Percentiles rank a stretch among this genome's conserved stretches.
Conservation (phyloP, 1,140 invertebrate genomes). For the Meloidogyne hapla region DNA sequence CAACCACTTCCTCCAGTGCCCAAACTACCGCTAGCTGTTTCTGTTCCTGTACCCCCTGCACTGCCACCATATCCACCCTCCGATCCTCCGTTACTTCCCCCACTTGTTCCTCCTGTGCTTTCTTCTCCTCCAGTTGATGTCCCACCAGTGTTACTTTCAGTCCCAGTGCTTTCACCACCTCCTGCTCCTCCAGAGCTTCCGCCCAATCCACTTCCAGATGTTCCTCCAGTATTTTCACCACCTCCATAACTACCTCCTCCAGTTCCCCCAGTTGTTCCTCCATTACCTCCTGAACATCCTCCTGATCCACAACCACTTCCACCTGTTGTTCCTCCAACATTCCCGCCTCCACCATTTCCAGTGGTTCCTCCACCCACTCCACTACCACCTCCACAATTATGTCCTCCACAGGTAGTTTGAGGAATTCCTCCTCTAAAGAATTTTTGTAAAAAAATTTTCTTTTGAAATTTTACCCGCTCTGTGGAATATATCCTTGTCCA, state of each 20-base stretch:
- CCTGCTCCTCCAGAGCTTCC: not conserved
- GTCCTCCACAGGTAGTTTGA: not conserved
- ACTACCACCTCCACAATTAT: not conserved
- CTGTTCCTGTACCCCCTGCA: not conserved
- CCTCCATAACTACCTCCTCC: not conserved
- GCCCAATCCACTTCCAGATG: not conserved
- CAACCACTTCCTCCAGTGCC: not conserved
- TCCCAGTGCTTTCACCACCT: not conserved
- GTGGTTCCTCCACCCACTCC: not conserved
- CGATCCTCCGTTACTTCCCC: not conserved
- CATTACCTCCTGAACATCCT: not conserved
- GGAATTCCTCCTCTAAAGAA: not conserved
- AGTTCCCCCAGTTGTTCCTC: not conserved
- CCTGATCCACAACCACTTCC: not conserved
- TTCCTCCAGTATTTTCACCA: not conserved
- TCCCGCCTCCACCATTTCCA: not conserved
- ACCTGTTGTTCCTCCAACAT: not conserved
- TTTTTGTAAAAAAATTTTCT: not conserved
- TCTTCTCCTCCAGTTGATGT: not conserved
- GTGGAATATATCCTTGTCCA: conserved; percentile 5
- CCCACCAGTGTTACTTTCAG: too few species aligned
- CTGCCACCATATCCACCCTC: not conserved
- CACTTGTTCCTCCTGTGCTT: not conserved
- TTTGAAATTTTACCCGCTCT: not conserved
- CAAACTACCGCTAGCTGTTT: not conserved